Evolutionary conservation across 2,113 vertebrate genomes (phyloP).

Genomic region (Alectura lathami): DNA sequence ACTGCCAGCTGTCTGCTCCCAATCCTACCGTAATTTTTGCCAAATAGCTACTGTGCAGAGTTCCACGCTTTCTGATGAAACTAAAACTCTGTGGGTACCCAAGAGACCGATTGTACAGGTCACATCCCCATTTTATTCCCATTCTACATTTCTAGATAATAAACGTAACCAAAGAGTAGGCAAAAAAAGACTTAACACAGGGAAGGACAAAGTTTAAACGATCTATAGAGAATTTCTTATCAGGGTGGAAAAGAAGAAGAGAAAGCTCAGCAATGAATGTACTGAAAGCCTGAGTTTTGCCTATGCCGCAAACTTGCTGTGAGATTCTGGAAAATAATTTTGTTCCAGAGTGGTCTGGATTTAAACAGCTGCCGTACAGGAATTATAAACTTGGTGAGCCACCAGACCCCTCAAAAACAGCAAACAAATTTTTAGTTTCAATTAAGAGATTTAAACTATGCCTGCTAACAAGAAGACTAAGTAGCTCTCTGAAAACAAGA

Average conservation of each 20-base stretch:
- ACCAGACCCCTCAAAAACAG: neutral
- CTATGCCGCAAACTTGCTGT: too few species aligned
- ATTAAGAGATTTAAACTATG: neutral
- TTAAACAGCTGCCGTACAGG: neutral
- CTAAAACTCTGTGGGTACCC: neutral
- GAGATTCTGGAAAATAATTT: too few species aligned
- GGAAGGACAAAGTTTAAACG: neutral
- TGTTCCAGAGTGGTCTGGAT: neutral
- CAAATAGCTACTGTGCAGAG: neutral
- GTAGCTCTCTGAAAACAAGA: neutral
- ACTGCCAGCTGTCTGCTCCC: neutral
- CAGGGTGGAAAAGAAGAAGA: neutral
- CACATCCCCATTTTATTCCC: neutral
- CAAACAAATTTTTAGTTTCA: neutral
- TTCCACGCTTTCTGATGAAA: neutral
- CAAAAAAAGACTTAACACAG: neutral
- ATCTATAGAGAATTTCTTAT: neutral
- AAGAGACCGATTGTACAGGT: neutral
- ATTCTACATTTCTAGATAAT: neutral
- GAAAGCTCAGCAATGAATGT: neutral
- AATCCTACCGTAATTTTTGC: neutral
- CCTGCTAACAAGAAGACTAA: neutral
- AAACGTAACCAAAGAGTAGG: neutral
- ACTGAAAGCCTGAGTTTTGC: neutral
- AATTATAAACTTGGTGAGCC: neutral